Percentiles rank a stretch among this genome's conserved stretches.
These are phyloP conservation scores for Crotalus helleri DNA, from an alignment of 2,113 vertebrate genomes.

Conservation along the genomic window DNA sequence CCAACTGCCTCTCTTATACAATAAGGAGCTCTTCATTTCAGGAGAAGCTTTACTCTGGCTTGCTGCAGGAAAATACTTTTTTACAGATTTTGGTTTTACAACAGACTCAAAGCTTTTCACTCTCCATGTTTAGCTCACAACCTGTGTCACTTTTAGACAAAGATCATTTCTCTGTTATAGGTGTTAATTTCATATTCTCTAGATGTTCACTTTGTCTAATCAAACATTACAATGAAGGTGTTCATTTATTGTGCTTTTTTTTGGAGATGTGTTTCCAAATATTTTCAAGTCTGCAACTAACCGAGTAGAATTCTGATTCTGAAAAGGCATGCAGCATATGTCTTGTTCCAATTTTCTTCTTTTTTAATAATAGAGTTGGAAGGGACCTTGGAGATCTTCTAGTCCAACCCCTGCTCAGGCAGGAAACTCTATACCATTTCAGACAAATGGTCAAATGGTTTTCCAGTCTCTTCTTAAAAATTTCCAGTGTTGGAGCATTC, in stretches of 20 bases:
- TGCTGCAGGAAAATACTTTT: background rate
- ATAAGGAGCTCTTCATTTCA: background rate
- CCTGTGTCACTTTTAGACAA: background rate
- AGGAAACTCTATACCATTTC: too few species aligned
- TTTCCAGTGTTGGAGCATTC: too few species aligned
- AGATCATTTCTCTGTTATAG: background rate
- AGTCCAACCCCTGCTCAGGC: too few species aligned
- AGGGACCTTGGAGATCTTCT: too few species aligned
- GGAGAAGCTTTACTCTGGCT: background rate
- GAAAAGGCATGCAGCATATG: background rate
- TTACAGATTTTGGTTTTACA: background rate
- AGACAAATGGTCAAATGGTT: too few species aligned
- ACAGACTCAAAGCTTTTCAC: background rate
- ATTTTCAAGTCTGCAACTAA: background rate
- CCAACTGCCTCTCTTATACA: background rate
- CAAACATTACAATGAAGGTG: background rate
- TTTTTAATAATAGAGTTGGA: background rate
- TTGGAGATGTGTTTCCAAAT: background rate
- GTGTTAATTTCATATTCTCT: background rate
- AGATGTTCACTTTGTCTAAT: background rate
- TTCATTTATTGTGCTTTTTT: background rate
- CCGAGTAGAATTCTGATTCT: background rate
- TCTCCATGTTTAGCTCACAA: background rate
- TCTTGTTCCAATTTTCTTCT: background rate
- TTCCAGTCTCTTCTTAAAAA: too few species aligned